These are phyloP conservation scores for Scaptodrosophila latifasciaeformis DNA, from an alignment of 2,888 invertebrate species.

Conservation along the genomic window DNA sequence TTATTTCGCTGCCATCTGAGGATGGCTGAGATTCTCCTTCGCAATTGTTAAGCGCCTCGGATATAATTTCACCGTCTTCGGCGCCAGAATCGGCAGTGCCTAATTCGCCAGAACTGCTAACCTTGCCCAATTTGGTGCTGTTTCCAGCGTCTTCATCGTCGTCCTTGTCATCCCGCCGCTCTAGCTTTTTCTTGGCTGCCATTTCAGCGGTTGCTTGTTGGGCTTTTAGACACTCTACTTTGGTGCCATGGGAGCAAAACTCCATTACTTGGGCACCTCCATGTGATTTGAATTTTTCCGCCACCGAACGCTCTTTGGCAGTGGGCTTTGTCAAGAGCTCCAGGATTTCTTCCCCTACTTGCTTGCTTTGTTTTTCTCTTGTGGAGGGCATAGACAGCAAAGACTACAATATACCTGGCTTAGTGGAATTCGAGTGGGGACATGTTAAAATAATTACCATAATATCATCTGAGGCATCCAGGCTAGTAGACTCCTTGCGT, in stretches of 20 bases:
- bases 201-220: slow-evolving; percentile 74
- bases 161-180: slow-evolving; percentile 49
- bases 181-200: slow-evolving; percentile 71
- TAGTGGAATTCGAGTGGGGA: background rate
- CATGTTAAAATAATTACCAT: slow-evolving; percentile 74
- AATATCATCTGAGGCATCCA: slow-evolving; percentile 81
- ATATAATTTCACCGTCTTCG: slow-evolving; percentile 67
- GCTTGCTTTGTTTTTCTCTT: slow-evolving; percentile 95
- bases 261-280: slow-evolving; percentile 95
- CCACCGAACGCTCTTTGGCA: slow-evolving; percentile 95
- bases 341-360: slow-evolving; percentile 96
- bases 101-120: slow-evolving; percentile 1
- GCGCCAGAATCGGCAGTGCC: slow-evolving; percentile 44
- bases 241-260: slow-evolving; percentile 96
- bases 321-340: slow-evolving; percentile 95
- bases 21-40: slow-evolving; percentile 53
- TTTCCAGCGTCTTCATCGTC: slow-evolving; percentile 28
- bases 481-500: slow-evolving; percentile 62
- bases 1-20: slow-evolving; percentile 47
- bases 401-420: slow-evolving; percentile 41
- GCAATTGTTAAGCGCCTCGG: slow-evolving; percentile 50
- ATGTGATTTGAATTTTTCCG: slow-evolving; percentile 96
- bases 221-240: slow-evolving; percentile 85
- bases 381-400: slow-evolving; percentile 83
- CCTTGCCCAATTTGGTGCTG: slow-evolving; percentile 20